Evolutionary conservation across 2,888 invertebrate species (phyloP).

Genomic region (Ochlodes sylvanus): DNA sequence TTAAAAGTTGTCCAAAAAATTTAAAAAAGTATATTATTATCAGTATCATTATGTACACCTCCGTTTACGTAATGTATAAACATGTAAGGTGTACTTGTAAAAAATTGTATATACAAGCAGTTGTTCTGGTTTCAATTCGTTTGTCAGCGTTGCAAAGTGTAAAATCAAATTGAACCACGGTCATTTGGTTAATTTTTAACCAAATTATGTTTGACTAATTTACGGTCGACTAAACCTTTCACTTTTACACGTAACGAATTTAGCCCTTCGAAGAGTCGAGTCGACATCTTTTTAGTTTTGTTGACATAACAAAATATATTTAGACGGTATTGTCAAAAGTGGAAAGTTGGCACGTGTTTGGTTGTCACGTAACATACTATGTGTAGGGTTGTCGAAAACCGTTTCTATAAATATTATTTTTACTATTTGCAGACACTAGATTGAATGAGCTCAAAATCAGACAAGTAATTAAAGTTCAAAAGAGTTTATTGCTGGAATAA

Average conservation of each 20-base stretch:
- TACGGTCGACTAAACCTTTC: conserved; percentile 45
- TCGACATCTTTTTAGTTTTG: conserved; percentile 43
- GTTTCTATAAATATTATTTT: too few relatives aligned
- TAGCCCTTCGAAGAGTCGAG: conserved; percentile 44
- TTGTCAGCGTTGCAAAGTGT: neutral
- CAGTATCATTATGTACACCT: conserved; percentile 11
- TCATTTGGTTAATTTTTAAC: conserved; percentile 15
- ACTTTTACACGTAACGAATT: conserved; percentile 47
- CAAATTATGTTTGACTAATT: conserved; percentile 41
- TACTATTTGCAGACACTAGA: too few relatives aligned
- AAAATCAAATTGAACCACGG: neutral
- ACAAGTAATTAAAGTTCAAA: too few relatives aligned
- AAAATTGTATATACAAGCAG: too few relatives aligned
- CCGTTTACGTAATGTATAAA: conserved; percentile 4
- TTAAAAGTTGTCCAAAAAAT: neutral
- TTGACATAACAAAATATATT: conserved; percentile 43
- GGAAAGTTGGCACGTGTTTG: conserved; percentile 44
- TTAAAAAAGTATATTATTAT: conserved; percentile 2
- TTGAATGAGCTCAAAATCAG: too few relatives aligned
- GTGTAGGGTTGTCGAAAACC: conserved; percentile 12
- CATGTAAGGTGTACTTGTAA: neutral
- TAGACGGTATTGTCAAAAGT: conserved; percentile 36
- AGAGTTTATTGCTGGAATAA: too few relatives aligned
- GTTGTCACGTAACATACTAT: conserved; percentile 43
- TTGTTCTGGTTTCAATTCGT: too few relatives aligned